phyloP scores from a whole-genome alignment of 2,888 invertebrate genomes.

The Malacosoma neustria region DNA sequence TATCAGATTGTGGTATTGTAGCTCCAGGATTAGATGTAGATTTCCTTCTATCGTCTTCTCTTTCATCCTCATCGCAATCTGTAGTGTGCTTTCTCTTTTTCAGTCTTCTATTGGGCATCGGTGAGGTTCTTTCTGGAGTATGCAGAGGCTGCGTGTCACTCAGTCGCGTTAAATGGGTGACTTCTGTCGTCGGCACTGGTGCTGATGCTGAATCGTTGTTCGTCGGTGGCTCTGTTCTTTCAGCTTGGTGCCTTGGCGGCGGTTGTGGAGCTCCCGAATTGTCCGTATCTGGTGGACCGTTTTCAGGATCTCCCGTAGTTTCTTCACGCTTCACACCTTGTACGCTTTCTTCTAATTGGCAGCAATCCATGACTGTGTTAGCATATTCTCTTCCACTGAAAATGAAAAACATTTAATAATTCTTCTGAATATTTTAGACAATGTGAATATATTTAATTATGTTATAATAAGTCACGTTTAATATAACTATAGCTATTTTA shows the following conservation, averaged over 20 bases:
- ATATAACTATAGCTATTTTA: too few relatives aligned
- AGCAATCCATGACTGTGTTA: slow-evolving; percentile 94
- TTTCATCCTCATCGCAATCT: slow-evolving; percentile 60
- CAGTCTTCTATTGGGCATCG: slow-evolving; percentile 77
- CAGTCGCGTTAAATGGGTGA: slow-evolving; percentile 60
- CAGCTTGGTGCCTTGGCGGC: slow-evolving; percentile 44
- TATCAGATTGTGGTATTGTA: slow-evolving; percentile 54
- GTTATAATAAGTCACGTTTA: too few relatives aligned
- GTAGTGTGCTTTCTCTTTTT: slow-evolving; percentile 66
- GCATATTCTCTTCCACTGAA: slow-evolving; percentile 89
- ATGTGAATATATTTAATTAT: too few relatives aligned
- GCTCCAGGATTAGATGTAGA: slow-evolving; percentile 58
- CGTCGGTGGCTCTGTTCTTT: slow-evolving; percentile 55
- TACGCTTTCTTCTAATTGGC: slow-evolving; percentile 90
- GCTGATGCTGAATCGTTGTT: slow-evolving; percentile 55
- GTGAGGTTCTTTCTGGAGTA: slow-evolving; percentile 66
- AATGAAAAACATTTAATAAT: too few relatives aligned
- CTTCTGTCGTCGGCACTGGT: slow-evolving; percentile 56
- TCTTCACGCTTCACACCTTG: slow-evolving; percentile 90
- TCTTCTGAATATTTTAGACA: too few relatives aligned
- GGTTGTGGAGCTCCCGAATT: slow-evolving; percentile 61
- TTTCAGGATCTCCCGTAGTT: slow-evolving; percentile 86
- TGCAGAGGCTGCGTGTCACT: slow-evolving; percentile 58
- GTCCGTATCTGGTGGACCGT: slow-evolving; percentile 91
- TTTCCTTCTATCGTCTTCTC: slow-evolving; percentile 62